These are phyloP conservation scores for Leptogaster cylindrica DNA, from an alignment of 2,888 invertebrate species.

Conservation along the genomic window DNA sequence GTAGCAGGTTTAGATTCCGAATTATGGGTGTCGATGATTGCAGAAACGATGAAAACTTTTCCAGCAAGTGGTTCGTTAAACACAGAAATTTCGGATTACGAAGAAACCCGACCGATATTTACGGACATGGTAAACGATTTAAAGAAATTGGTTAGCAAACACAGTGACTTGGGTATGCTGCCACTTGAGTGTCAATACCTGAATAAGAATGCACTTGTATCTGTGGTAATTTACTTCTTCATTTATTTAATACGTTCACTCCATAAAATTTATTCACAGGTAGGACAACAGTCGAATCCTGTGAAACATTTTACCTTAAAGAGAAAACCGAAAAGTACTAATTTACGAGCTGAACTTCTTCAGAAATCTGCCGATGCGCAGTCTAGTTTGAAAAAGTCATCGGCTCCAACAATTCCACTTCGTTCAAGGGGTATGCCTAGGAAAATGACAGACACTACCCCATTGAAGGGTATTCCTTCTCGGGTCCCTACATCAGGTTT, in stretches of 20 bases:
- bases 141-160: constrained; percentile 80
- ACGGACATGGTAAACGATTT: constrained; percentile 88
- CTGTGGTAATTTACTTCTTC: constrained; percentile 81
- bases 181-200: constrained; percentile 96
- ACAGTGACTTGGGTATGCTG: constrained; percentile 83
- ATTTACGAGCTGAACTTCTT: constrained; percentile 84
- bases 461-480: constrained; percentile 89
- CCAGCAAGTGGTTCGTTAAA: constrained; percentile 89
- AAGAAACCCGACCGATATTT: constrained; percentile 88
- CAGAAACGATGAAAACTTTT: constrained; percentile 92
- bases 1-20: constrained; percentile 92
- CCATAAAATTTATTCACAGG: constrained; percentile 60
- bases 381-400: constrained; percentile 85
- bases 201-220: constrained; percentile 88
- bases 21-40: constrained; percentile 96
- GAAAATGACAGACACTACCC: constrained; percentile 96
- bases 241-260: constrained; percentile 1
- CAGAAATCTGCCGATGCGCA: constrained; percentile 92
- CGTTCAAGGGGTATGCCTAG: constrained; percentile 88
- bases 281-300: constrained; percentile 81
- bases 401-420: constrained; percentile 87
- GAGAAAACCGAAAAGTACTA: constrained; percentile 93
- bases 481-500: constrained; percentile 75
- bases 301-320: constrained; percentile 92
- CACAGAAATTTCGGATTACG: constrained; percentile 85